Percentiles rank a stretch among this genome's conserved stretches.
Conservation (phyloP, 2,888 invertebrate genomes). For the Dromius quadrimaculatus region DNA sequence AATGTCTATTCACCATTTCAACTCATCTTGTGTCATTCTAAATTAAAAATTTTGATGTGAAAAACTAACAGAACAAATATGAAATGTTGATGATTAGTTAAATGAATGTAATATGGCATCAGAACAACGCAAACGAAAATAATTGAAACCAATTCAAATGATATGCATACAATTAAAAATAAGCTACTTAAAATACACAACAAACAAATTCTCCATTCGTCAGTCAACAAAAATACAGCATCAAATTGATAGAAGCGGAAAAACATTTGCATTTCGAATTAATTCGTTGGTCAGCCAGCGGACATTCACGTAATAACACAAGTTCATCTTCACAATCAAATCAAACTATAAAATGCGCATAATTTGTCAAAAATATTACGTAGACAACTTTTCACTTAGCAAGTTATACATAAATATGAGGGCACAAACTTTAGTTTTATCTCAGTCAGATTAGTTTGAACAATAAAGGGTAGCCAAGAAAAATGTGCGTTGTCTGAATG, state of each 20-base stretch:
- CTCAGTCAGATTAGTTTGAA: not conserved
- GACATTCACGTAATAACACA: conserved; percentile 35
- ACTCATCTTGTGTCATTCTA: no score
- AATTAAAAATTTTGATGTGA: not conserved
- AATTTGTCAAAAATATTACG: conserved; percentile 39
- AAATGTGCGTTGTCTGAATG: conserved; percentile 22
- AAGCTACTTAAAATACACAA: conserved; percentile 23
- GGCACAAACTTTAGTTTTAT: not conserved
- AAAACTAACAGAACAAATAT: conserved; percentile 21
- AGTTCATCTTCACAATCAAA: conserved; percentile 35
- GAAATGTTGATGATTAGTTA: conserved; percentile 24
- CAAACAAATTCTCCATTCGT: conserved; percentile 20
- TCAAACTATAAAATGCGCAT: conserved; percentile 45
- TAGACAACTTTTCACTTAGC: conserved; percentile 45
- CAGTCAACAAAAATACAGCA: conserved; percentile 28
- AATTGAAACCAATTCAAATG: conserved; percentile 36
- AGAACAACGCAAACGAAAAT: conserved; percentile 20
- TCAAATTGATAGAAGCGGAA: conserved; percentile 40
- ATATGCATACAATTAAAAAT: conserved; percentile 21
- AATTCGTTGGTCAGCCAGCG: conserved; percentile 12
- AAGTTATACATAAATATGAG: conserved; percentile 43
- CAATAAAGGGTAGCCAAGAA: conserved; percentile 17
- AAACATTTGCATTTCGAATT: conserved; percentile 41
- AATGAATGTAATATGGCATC: conserved; percentile 28
- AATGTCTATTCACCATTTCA: no score